phyloP scores from a whole-genome alignment of 2,797 vertebrate species.

The Anolis apletophallus region DNA sequence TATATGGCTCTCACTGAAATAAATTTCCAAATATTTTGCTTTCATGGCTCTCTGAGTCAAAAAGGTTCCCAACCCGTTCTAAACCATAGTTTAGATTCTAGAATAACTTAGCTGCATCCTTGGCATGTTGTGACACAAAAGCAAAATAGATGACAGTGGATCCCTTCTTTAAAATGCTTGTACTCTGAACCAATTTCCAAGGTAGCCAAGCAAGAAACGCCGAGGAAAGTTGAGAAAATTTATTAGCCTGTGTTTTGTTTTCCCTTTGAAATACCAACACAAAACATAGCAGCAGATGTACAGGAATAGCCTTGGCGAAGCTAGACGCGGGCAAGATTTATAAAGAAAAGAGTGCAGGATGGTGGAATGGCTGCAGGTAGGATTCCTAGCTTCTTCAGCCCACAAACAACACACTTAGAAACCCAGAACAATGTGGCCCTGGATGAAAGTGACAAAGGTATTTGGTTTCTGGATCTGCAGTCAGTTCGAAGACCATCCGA shows the following conservation, averaged over 20 bases:
- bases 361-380: background rate
- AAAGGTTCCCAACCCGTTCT: too few species aligned
- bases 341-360: constrained; percentile 2
- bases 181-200: background rate
- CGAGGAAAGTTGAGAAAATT: constrained; percentile 68
- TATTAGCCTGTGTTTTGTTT: constrained; percentile 55
- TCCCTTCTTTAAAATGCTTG: background rate
- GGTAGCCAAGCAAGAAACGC: background rate
- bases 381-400: background rate
- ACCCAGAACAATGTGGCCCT: background rate
- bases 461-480: background rate
- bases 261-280: constrained; percentile 58
- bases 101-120: background rate
- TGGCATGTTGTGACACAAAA: background rate
- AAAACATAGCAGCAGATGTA: constrained; percentile 13
- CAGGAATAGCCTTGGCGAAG: background rate
- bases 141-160: background rate
- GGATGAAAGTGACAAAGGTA: background rate
- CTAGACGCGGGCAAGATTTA: background rate
- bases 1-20: too few species aligned
- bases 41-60: too few species aligned
- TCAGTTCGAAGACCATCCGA: background rate
- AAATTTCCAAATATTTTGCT: too few species aligned
- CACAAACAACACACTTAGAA: background rate
- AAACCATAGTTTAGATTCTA: background rate